phyloP scores from a whole-genome alignment of 2,888 invertebrate genomes.

The Pheosia gnoma region DNA sequence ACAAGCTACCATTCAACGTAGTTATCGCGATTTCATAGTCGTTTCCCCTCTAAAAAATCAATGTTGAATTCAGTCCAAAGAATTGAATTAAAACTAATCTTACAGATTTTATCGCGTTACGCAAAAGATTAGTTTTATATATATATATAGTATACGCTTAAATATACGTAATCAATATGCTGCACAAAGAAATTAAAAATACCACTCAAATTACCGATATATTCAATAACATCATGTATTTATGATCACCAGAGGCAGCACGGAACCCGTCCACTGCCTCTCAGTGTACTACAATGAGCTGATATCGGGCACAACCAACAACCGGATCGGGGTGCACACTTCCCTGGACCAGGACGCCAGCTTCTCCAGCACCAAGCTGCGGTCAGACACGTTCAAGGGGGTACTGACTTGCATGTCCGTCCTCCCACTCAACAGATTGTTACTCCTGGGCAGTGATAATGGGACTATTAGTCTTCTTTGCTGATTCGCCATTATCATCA shows the following conservation, averaged over 20 bases:
- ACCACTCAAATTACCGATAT: background rate
- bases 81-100: too few species aligned
- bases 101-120: too few species aligned
- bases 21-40: too few species aligned
- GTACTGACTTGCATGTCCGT: slow-evolving; percentile 95
- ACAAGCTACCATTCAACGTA: too few species aligned
- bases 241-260: slow-evolving; percentile 87
- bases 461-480: slow-evolving; percentile 93
- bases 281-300: slow-evolving; percentile 91
- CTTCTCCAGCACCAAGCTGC: slow-evolving; percentile 92
- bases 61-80: too few species aligned
- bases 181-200: too few species aligned
- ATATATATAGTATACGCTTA: too few species aligned
- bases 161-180: too few species aligned
- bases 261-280: slow-evolving; percentile 96
- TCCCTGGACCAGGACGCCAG: slow-evolving; percentile 88
- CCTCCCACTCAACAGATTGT: slow-evolving; percentile 93
- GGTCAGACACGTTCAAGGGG: slow-evolving; percentile 95
- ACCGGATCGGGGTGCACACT: slow-evolving; percentile 94
- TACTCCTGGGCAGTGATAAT: slow-evolving; percentile 96
- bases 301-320: slow-evolving; percentile 96
- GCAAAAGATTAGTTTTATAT: too few species aligned
- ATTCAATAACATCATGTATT: background rate
- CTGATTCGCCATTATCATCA: slow-evolving; percentile 64
- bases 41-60: too few species aligned